Evolutionary conservation across 1,140 invertebrate genomes (phyloP).

Genomic region (Helicoverpa armigera): DNA sequence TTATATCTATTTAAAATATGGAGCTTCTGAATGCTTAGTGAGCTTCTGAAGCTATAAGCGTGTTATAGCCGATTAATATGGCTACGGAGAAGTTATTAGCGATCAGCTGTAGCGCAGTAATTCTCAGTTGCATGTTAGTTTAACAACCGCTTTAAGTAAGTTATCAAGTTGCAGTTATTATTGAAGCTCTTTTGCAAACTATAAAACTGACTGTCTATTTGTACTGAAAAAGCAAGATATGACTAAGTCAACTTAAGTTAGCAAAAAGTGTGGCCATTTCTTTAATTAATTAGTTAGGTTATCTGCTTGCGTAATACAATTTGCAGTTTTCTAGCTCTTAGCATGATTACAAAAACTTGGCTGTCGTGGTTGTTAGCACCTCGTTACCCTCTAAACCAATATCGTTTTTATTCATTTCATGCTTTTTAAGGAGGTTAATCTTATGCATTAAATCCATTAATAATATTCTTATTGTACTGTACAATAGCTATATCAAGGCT

Average conservation of each 20-base stretch:
- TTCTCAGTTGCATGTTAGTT: no score
- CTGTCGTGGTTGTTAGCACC: slow-evolving; percentile 29
- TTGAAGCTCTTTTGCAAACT: not conserved
- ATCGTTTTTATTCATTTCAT: slow-evolving; percentile 37
- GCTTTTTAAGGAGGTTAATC: slow-evolving; percentile 29
- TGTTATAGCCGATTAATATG: no score
- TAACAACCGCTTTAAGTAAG: no score
- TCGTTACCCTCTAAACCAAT: slow-evolving; percentile 14
- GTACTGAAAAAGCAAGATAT: slow-evolving; percentile 18
- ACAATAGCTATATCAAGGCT: not conserved
- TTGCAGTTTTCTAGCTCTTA: slow-evolving; percentile 48
- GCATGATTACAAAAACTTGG: slow-evolving; percentile 50
- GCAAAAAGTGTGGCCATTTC: slow-evolving; percentile 12
- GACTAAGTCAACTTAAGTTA: slow-evolving; percentile 1
- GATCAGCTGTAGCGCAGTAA: no score
- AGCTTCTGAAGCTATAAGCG: no score
- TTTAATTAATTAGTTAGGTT: slow-evolving; percentile 48
- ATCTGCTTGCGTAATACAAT: slow-evolving; percentile 46
- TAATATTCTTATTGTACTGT: not conserved
- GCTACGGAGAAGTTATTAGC: no score
- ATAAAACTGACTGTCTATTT: not conserved
- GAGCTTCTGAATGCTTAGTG: no score
- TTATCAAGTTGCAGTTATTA: not conserved
- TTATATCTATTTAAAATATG: no score
- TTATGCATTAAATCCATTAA: not conserved